Evolutionary conservation across 2,797 vertebrate genomes (phyloP).

Genomic region (Sebastes vulpes): DNA sequence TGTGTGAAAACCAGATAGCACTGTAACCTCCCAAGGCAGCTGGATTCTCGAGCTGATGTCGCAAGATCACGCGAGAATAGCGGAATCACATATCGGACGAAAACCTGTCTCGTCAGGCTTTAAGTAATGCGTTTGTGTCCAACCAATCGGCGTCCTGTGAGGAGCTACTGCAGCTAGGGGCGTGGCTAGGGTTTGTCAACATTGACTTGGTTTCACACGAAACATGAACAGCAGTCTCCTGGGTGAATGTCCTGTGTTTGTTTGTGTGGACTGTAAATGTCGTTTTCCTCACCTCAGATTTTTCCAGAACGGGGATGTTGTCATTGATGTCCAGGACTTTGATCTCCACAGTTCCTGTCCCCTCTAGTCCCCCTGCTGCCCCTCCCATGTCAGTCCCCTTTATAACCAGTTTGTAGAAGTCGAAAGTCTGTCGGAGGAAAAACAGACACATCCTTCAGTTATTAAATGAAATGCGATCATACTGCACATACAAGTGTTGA

Average conservation of each 20-base stretch:
- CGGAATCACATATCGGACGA: too few species aligned
- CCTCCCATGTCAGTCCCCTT: conserved; percentile 88
- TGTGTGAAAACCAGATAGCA: not conserved
- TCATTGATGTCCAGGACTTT: conserved; percentile 94
- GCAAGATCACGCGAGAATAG: too few species aligned
- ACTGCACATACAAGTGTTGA: not conserved
- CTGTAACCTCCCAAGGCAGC: too few species aligned
- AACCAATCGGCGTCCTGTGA: too few species aligned
- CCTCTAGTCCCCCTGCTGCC: conserved; percentile 63
- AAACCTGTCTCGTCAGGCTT: too few species aligned
- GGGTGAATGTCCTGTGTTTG: too few species aligned
- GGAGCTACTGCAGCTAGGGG: too few species aligned
- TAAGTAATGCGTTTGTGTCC: too few species aligned
- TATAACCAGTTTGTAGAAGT: conserved; percentile 87
- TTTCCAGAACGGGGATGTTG: conserved; percentile 89
- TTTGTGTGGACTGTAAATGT: not conserved
- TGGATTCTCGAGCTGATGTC: too few species aligned
- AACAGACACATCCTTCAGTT: not conserved
- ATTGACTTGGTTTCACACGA: too few species aligned
- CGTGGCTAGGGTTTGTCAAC: too few species aligned
- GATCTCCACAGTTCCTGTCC: conserved; percentile 88
- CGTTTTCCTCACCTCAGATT: conserved; percentile 78
- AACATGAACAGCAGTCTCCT: not conserved
- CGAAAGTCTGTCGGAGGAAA: conserved; percentile 68
- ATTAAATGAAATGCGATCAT: not conserved